These are phyloP conservation scores for Malacoctenus gilli DNA, from an alignment of 2,797 vertebrate genomes.

Conservation along the genomic window DNA sequence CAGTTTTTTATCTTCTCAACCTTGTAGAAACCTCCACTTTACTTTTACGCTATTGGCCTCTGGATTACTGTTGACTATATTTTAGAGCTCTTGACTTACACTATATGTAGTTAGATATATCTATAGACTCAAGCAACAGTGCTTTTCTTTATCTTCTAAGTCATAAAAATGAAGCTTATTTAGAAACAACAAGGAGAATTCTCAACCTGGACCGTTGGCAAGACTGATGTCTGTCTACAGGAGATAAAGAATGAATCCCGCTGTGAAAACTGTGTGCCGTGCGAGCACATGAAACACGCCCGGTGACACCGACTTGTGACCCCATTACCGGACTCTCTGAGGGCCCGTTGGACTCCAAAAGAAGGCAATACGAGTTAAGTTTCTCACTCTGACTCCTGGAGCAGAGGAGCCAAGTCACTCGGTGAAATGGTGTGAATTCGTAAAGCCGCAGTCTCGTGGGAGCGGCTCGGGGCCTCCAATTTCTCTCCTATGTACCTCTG, in stretches of 20 bases:
- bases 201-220: conserved; percentile 6
- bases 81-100: conserved; percentile 9
- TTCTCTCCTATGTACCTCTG: conserved; percentile 57
- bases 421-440: conserved; percentile 69
- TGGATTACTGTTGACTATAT: not conserved
- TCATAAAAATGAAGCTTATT: conserved; percentile 8
- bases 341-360: conserved; percentile 58
- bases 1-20: conserved; percentile 4
- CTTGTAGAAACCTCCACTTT: not conserved
- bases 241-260: conserved; percentile 53
- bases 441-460: conserved; percentile 55
- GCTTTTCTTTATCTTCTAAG: too few species aligned
- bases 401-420: conserved; percentile 55
- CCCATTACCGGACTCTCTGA: conserved; percentile 64
- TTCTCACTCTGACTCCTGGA: conserved; percentile 53
- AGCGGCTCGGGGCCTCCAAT: conserved; percentile 48
- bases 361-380: conserved; percentile 60
- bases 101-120: too few species aligned
- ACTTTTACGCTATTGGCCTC: conserved; percentile 3
- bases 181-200: not conserved
- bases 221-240: conserved; percentile 36
- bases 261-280: conserved; percentile 32
- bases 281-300: conserved; percentile 45
- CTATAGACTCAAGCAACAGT: too few species aligned
- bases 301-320: conserved; percentile 60